Conservation (phyloP, 2,888 invertebrate genomes). For the Catocala nupta region DNA sequence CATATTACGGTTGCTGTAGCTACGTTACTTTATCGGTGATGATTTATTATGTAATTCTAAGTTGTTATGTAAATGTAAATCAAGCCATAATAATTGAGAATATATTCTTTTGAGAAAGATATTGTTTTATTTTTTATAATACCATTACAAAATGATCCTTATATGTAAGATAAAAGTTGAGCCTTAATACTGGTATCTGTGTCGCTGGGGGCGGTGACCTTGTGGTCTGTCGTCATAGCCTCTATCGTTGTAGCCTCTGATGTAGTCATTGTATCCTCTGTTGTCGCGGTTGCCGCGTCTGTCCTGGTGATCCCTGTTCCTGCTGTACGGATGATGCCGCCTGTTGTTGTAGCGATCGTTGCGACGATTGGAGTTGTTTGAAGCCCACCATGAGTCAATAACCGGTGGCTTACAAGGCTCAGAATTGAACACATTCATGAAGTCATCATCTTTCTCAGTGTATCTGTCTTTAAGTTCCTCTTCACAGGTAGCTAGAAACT, state of each 20-base stretch:
- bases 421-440: constrained; percentile 81
- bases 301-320: constrained; percentile 50
- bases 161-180: constrained; percentile 3
- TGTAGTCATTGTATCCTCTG: constrained; percentile 50
- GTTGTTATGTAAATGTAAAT: constrained; percentile 85
- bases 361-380: constrained; percentile 64
- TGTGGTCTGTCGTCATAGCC: constrained; percentile 48
- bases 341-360: constrained; percentile 67
- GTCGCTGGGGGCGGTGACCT: constrained; percentile 51
- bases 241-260: constrained; percentile 26
- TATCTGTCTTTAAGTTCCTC: constrained; percentile 88
- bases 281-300: constrained; percentile 20
- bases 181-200: constrained; percentile 52
- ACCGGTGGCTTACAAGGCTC: constrained; percentile 86
- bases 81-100: constrained; percentile 87
- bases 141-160: constrained; percentile 1
- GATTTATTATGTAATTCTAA: constrained; percentile 86
- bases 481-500: constrained; percentile 89
- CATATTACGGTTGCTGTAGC: constrained; percentile 80
- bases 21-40: constrained; percentile 84
- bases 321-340: constrained; percentile 37
- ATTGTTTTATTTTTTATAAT: constrained; percentile 47
- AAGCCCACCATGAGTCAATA: constrained; percentile 85
- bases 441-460: constrained; percentile 89
- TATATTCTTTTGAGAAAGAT: constrained; percentile 85